phyloP scores from a whole-genome alignment of 2,113 vertebrate genomes.

The Cebus imitator region DNA sequence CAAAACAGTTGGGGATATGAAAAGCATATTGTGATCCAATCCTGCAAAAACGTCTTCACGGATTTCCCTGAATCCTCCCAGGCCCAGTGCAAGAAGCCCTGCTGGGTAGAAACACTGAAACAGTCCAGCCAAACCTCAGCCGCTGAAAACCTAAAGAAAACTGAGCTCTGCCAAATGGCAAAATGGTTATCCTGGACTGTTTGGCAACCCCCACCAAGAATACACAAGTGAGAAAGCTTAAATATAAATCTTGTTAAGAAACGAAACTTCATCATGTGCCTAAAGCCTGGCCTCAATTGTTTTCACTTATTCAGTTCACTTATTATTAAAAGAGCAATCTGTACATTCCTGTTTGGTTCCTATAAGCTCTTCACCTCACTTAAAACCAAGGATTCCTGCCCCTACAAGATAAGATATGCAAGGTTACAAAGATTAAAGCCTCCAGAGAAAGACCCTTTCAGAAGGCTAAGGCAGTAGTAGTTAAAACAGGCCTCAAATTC shows the following conservation, averaged over 20 bases:
- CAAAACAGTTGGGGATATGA: not conserved
- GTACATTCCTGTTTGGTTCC: constrained; percentile 65
- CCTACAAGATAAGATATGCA: not conserved
- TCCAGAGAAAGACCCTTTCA: constrained; percentile 68
- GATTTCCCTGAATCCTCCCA: not conserved
- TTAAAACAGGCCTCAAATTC: not conserved
- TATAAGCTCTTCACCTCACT: not conserved
- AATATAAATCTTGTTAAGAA: constrained; percentile 22
- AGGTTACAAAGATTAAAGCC: constrained; percentile 39
- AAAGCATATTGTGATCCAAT: constrained; percentile 20
- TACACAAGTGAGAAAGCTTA: not conserved
- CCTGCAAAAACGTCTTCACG: not conserved
- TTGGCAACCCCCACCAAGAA: not conserved
- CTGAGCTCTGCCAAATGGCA: not conserved
- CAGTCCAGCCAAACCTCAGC: not conserved
- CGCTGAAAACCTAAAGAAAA: not conserved
- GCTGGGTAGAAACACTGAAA: not conserved
- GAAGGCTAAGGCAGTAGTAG: constrained; percentile 30
- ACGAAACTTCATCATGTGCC: not conserved
- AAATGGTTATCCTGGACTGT: not conserved
- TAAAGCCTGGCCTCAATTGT: not conserved
- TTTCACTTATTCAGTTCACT: constrained; percentile 12
- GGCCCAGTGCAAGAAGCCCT: not conserved
- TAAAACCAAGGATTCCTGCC: not conserved
- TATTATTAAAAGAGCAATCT: not conserved